These are phyloP conservation scores for Anser cygnoides DNA, from an alignment of 2,113 vertebrate species.

Conservation along the genomic window DNA sequence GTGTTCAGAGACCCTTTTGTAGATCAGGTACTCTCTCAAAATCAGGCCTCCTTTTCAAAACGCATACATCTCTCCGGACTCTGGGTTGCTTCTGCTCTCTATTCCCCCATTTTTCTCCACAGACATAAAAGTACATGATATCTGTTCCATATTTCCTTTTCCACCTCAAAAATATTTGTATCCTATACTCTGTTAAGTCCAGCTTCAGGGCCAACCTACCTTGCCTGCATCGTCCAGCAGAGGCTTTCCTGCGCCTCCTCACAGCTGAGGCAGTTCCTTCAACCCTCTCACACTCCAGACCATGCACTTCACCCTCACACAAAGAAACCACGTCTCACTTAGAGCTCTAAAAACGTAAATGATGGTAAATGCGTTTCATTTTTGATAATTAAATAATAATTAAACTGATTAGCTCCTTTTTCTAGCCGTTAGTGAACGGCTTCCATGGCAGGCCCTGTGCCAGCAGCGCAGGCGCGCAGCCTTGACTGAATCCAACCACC, in stretches of 20 bases:
- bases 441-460: fast-evolving
- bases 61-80: background rate
- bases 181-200: background rate
- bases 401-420: background rate
- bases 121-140: fast-evolving
- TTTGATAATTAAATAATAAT: background rate
- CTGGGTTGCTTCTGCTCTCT: background rate
- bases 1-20: background rate
- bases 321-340: background rate
- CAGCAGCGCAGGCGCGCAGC: background rate
- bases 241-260: background rate
- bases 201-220: background rate
- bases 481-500: background rate
- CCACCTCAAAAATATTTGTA: background rate
- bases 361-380: background rate
- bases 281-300: background rate
- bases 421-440: background rate
- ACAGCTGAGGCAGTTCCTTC: background rate
- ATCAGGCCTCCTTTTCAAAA: background rate
- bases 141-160: background rate
- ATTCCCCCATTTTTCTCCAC: background rate
- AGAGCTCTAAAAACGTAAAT: background rate
- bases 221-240: background rate
- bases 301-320: background rate
- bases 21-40: background rate